Base-by-base conservation (phyloP, 2,113 vertebrate genomes). In the Bujurquina vittata region DNA sequence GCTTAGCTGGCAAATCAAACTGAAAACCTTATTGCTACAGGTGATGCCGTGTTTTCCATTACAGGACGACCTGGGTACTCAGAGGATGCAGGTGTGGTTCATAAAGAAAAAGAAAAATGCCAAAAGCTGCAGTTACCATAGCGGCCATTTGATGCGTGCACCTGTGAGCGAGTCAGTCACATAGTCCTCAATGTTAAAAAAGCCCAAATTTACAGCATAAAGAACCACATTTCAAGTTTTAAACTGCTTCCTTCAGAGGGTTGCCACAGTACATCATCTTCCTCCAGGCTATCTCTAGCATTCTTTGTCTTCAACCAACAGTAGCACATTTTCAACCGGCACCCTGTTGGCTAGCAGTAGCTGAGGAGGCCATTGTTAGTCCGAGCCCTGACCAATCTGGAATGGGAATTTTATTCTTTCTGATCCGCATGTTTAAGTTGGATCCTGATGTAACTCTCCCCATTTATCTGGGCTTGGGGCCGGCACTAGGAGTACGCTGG, bases 331-430 rank as follows among this genome's bases (percentile, higher is more conserved):
- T 63, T 63, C 61, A 1, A 40, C 10, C 9, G 9, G 37, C 33
- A 40, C 61, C 33, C 33, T 63, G 61, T 3, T 63, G 61, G 33
- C 20, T 20, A 63, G 22, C 11, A 63, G 61, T 20, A 46, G 1
- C 5, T 1, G 15, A 37, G 11, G 6, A 10, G 14, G 33, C 6
- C 22, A 20, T 14, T 22, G 20, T 40, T 63, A 63, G 37, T 0
- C 61, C 22, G 20, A 0, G 0, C 61, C 60, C 12, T 2, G 2
- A 22, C 60, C 0, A 3, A 11, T 4, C 37, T 33, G 7, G 33
- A 15, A 63, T 40, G 61, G n/a, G 40, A 65, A 23, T 43, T 35
- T 15, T 22, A 23, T 65, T 65, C 62, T 65, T 54, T 15, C 10
- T 17, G 4, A 0, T 23, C 40, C 14, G 6, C 46, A 43, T 65